Base-by-base conservation (phyloP, 2,888 invertebrate genomes). In the Ornithoptera priamus region DNA sequence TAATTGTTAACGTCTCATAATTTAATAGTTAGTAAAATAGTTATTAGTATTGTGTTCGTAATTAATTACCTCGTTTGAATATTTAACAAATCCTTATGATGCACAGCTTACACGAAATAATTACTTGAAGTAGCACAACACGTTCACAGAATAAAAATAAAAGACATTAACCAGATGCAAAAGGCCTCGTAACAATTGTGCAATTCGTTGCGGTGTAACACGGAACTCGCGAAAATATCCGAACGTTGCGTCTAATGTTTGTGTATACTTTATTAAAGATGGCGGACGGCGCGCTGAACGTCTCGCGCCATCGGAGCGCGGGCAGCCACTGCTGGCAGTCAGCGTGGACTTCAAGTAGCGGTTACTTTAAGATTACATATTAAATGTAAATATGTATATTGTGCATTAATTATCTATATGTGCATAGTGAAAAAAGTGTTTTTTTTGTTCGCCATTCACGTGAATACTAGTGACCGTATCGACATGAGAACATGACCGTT, bases 251-350 rank as follows among this genome's bases (percentile, higher is more conserved):
- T 73, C 75, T 60, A n/a, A 56, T 36, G 69, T 69, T 63, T 39
- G 39, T 64, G 53, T 24, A 64, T 30, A 30, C 5, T 30, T 53
- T 70, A 73, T 78, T 73, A 30, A 75, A 82, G 76, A 85, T 81
- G 78, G 80, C 80, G 73, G 73, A 66, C 71, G 71, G 65, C 74
- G 61, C 73, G 69, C 71, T 72, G 72, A 74, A 82, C 89, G 90
- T 84, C 84, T 77, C 81, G 78, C 87, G 80, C 77, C 77, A 79
- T 58, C 85, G 80, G 78, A 82, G 85, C 82, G 84, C 85, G 78
- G 80, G 78, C 81, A 80, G 78, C 76, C 70, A 90, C 90, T 90
- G 85, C 30, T 30, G 30, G 3, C 78, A 76, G 76, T 67, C 69
- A 65, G 70, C 67, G 65, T 68, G 68, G 72, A 73, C 73, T 59